These are phyloP conservation scores for Allacma fusca DNA, from an alignment of 2,888 invertebrate genomes.

Conservation along the genomic window DNA sequence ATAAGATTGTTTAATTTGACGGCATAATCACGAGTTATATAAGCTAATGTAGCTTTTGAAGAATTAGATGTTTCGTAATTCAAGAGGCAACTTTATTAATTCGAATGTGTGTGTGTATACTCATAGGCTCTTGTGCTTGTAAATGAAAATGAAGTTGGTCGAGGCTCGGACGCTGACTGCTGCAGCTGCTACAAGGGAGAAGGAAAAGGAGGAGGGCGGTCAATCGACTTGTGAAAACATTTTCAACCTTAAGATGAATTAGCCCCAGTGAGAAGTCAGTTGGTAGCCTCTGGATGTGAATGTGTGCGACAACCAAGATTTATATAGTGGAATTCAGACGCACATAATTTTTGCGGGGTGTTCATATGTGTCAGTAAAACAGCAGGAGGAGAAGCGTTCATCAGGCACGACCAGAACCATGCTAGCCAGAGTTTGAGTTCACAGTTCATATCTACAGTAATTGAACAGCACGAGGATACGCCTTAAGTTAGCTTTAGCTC, in stretches of 20 bases:
- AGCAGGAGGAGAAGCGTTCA: constrained; percentile 44
- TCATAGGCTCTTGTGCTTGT: not conserved
- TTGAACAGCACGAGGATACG: constrained; percentile 16
- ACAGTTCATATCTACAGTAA: constrained; percentile 7
- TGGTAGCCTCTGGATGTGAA: constrained; percentile 30
- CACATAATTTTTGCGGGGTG: constrained; percentile 55
- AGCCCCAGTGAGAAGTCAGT: constrained; percentile 39
- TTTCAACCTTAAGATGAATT: constrained; percentile 36
- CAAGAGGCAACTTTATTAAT: constrained; percentile 42
- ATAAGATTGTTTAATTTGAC: constrained; percentile 31
- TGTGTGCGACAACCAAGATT: constrained; percentile 52
- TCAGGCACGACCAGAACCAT: constrained; percentile 18
- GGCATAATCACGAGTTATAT: constrained; percentile 34
- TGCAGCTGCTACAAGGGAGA: not conserved
- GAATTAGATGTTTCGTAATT: constrained; percentile 30
- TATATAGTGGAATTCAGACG: constrained; percentile 49
- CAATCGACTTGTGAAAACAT: constrained; percentile 36
- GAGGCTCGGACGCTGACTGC: not conserved
- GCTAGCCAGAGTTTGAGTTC: constrained; percentile 1
- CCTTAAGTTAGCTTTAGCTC: not conserved
- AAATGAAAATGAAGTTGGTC: not conserved
- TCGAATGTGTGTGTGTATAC: too few species aligned
- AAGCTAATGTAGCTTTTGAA: constrained; percentile 29
- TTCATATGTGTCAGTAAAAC: constrained; percentile 51
- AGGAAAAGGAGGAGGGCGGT: constrained; percentile 23